A percentile compares a stretch with the other conserved stretches of the same genome.
phyloP scores from a whole-genome alignment of 2,888 invertebrate genomes.

The Odontomyia ornata region DNA sequence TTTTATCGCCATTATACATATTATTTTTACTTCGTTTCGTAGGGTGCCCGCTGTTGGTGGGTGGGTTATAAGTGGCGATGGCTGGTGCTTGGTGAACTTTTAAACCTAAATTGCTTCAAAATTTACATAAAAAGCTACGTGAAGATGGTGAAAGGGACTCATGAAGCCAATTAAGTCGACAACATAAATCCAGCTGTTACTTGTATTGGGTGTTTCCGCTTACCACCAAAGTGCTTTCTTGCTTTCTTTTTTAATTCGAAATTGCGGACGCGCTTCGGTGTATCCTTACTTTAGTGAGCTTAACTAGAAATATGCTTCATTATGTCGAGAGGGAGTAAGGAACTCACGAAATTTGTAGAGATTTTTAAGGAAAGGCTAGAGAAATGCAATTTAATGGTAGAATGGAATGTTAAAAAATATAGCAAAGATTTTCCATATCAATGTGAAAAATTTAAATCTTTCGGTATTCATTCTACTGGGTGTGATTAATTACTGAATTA shows the following conservation, averaged over 20 bases:
- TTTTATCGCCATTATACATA: slow-evolving; percentile 34
- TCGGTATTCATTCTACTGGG: too few relatives aligned
- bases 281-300: slow-evolving; percentile 37
- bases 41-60: neutral
- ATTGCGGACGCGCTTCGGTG: slow-evolving; percentile 36
- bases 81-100: slow-evolving; percentile 40
- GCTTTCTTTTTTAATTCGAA: slow-evolving; percentile 5
- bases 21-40: neutral
- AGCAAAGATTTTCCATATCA: too few relatives aligned
- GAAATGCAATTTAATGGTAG: neutral
- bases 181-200: slow-evolving; percentile 64
- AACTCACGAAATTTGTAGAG: too few relatives aligned
- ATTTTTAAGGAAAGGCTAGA: neutral
- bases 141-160: slow-evolving; percentile 38
- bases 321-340: neutral
- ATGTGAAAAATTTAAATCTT: too few relatives aligned
- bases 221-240: slow-evolving; percentile 41
- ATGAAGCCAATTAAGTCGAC: slow-evolving; percentile 64
- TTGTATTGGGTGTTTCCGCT: slow-evolving; percentile 64
- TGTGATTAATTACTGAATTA: too few relatives aligned
- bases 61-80: neutral
- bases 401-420: too few relatives aligned
- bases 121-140: slow-evolving; percentile 34
- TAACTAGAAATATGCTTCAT: slow-evolving; percentile 40
- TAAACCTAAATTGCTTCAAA: slow-evolving; percentile 28